Evolutionary conservation across 1,140 invertebrate species (phyloP), one percentile per base, ranked within the genome.

Genomic region (Cheumatopsyche charites): DNA sequence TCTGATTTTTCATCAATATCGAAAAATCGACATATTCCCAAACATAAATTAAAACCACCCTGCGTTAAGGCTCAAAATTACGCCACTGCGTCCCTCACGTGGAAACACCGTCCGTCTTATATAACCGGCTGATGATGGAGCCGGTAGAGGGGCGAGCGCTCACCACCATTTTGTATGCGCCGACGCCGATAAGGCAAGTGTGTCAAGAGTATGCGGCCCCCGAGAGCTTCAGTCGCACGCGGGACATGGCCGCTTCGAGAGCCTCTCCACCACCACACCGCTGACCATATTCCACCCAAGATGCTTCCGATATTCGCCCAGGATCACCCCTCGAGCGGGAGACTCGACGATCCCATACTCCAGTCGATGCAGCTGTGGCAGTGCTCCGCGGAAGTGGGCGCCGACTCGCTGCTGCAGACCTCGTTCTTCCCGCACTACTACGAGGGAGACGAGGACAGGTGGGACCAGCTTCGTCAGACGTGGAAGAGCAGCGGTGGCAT

Each of bases 321-420:
- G 29, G 3, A 4, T 4, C 43, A 13, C 43, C 2, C 3, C 15
- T 5, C 43, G 15, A 15, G 15, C 41, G 13, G 43, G 43, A 12
- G 15, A 13, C 3, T 47, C 11, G 15, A 47, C 15, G 43, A n/a
- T 47, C 4, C 43, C 43, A 3, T 3, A 3, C 12, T 47, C 49
- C 12, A 17, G 13, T 19, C 49, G 7, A 25, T 13, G 23, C 23
- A 7, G 49, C 23, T 58, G 55, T 62, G 70, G 13, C 61, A 68
- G 7, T 75, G 70, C 67, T 66, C 73, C 17, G 73, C 73, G 25
- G 73, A 72, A 23, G 73, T 75, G n/a, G 73, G 66, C 55, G 73
- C 61, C 9, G 73, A 65, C 21, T 49, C 66, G 21, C 69, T 68
- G 61, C 70, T 75, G n/a, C 70, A 65, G 13, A 58, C 58, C 4